Conservation (phyloP, 2,113 vertebrate species). For the Natator depressus region DNA sequence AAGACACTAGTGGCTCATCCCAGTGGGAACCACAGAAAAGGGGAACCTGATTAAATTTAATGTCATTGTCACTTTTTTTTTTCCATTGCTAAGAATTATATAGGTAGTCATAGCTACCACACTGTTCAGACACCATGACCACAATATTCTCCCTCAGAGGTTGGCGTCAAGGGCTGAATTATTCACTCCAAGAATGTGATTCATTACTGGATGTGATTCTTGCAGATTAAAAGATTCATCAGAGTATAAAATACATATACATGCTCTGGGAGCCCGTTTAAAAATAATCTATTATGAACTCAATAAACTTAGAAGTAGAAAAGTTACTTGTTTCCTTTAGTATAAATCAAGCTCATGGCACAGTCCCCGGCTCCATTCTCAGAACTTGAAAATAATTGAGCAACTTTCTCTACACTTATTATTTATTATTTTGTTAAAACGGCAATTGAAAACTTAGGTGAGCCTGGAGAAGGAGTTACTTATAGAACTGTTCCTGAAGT, state of each 20-base stretch:
- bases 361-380: neutral
- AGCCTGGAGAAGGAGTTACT: neutral
- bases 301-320: slow-evolving; percentile 13
- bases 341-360: neutral
- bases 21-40: slow-evolving; percentile 93
- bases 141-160: slow-evolving; percentile 88
- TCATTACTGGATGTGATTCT: slow-evolving; percentile 80
- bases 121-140: slow-evolving; percentile 94
- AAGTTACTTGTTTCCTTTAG: neutral
- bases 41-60: slow-evolving; percentile 98
- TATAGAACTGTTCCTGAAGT: neutral
- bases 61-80: slow-evolving; percentile 97
- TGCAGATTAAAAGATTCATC: slow-evolving; percentile 78
- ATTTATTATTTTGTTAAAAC: slow-evolving; percentile 5
- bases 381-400: slow-evolving; percentile 29
- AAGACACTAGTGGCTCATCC: slow-evolving; percentile 88
- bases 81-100: slow-evolving; percentile 92
- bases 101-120: slow-evolving; percentile 95
- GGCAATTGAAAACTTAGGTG: neutral
- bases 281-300: neutral
- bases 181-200: slow-evolving; percentile 85
- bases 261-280: slow-evolving; percentile 36
- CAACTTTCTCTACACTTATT: neutral
- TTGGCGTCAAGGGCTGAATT: slow-evolving; percentile 85
- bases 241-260: slow-evolving; percentile 68